Evolutionary conservation across 2,888 invertebrate genomes (phyloP).

Genomic region (Caenorhabditis drosophilae): DNA sequence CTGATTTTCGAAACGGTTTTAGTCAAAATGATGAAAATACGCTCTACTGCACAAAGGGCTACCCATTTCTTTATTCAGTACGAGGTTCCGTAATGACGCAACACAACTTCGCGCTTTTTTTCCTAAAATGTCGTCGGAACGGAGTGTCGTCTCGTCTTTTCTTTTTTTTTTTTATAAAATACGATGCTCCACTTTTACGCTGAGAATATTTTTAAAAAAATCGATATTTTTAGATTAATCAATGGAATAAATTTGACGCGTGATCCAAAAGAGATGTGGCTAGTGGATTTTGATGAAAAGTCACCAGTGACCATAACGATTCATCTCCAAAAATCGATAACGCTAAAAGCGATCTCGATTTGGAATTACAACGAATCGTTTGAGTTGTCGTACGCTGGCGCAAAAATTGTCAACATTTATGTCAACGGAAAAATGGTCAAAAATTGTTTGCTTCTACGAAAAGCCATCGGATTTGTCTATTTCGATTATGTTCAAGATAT

Average conservation of each 20-base stretch:
- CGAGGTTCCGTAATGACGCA: no score
- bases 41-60: no score
- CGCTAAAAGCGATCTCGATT: conserved; percentile 74
- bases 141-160: no score
- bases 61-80: no score
- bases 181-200: no score
- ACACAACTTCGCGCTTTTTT: no score
- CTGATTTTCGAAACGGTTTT: no score
- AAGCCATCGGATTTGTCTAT: conserved; percentile 76
- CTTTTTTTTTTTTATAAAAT: no score
- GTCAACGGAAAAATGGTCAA: conserved; percentile 70
- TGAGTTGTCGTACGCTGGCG: conserved; percentile 74
- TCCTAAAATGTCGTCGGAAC: no score
- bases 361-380: conserved; percentile 84
- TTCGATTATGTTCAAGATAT: conserved; percentile 81
- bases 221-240: conserved; percentile 74
- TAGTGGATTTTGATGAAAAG: conserved; percentile 67
- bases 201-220: no score
- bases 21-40: no score
- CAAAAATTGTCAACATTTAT: conserved; percentile 69
- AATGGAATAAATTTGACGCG: conserved; percentile 79
- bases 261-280: conserved; percentile 75
- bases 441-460: conserved; percentile 74
- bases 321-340: conserved; percentile 40
- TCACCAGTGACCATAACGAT: conserved; percentile 50